Base-by-base conservation (phyloP, 2,113 vertebrate species). In the Apistogramma diplotaenia region DNA sequence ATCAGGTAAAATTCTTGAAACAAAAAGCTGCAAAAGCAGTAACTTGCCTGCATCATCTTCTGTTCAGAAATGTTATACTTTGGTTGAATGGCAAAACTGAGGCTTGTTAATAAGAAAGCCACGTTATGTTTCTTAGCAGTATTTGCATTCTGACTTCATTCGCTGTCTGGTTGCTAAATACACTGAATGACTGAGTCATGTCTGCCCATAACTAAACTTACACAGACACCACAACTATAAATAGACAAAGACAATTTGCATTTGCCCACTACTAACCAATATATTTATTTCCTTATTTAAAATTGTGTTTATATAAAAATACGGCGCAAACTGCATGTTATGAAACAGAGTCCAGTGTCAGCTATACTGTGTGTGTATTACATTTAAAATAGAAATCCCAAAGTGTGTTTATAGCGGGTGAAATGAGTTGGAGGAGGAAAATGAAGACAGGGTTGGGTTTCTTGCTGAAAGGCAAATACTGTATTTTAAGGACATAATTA, bases 401-500 rank as follows among this genome's bases (percentile, higher is more conserved):
- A 78, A 61, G 58, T 35, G 54, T 71, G 35, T 74, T 46, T 37
- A 58, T 25, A 23, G 65, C 25, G 5, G 19, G 73, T 29, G 75
- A 87, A 55, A 70, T 35, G n/a, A 79, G 59, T n/a, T 73, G 73
- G 65, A 61, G 72, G 61, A 80, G 76, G 83, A 88, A 61, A 61
- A 56, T 35, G 71, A 83, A 58, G 74, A 67, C 79, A 56, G 79
- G 87, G 79, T 55, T 83, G 55, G 74, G 84, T 85, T 85, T 88
- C 85, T 81, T 59, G 31, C 77, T 60, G 67, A 85, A 85, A 84
- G 71, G 71, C 19, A 21, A 81, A 84, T 58, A 78, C 87, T 86
- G 78, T 92, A 92, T 91, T 93, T 91, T 91, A 83, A 81, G 87
- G 74, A 86, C 70, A 82, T 91, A 93, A 93, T 93, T 92, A 82